Base-by-base conservation (phyloP, 2,888 invertebrate genomes). In the Ganaspis brasiliensis region DNA sequence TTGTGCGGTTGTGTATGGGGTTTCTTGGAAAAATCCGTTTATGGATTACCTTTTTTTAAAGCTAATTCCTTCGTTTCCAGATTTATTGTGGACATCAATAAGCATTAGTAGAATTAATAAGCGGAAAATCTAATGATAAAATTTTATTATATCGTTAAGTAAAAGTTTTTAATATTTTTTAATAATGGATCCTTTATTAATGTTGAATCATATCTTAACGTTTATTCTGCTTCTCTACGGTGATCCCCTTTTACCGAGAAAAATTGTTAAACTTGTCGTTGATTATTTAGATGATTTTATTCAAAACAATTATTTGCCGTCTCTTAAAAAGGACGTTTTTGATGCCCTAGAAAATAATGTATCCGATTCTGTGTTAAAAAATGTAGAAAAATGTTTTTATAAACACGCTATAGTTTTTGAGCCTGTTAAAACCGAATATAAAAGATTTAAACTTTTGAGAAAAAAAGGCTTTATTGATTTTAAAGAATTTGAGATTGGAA, bases 151-250 rank as follows among this genome's bases (percentile, higher is more conserved):
- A n/a, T 45, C 45, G n/a, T 14, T 14, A 45, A 31, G 45, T 6
- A 6, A 31, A 31, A 31, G 2, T 45, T 45, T 45, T 14, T 14
- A 45, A 45, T 14, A 45, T 45, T 14, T n/a, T 45, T 45, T 45
- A 45, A 45, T 2, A 14, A 45, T 45, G 45, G 45, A 45, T 67
- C 37, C 35, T 40, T 26, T 19, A 6, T 16, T 24, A 49, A 55
- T 72, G 26, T 31, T 72, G n/a, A 31, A 72, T 72, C 26, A 72
- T 19, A 72, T 72, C 9, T 5, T 72, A 19, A 24, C n/a, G 31
- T 72, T 72, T 72, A 55, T 56, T 26, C 56, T 72, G 21, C 5
- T 8, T 9, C 37, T 72, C 8, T 72, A 72, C n/a, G 72, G 16
- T 10, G 56, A 72, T 72, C 72, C 72, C 2, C 16, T 19, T 24